Percentiles rank a stretch among this genome's conserved stretches.
Evolutionary conservation across 2,113 vertebrate genomes (phyloP).

Genomic region (Pluvianellus socialis): DNA sequence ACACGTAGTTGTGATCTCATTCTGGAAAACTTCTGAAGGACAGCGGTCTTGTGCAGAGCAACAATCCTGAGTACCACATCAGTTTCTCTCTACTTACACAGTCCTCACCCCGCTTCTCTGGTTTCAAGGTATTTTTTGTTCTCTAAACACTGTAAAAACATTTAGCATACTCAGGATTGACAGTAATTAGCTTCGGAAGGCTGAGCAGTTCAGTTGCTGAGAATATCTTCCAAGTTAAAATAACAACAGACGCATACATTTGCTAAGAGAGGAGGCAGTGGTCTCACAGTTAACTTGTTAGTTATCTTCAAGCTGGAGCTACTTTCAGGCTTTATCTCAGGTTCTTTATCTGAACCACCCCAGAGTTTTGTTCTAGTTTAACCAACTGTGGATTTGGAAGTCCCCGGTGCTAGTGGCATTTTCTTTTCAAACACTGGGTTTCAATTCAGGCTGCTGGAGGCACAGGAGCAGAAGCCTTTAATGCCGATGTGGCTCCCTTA

Average conservation of each 20-base stretch:
- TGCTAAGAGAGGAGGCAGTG: background rate
- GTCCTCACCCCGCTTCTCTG: background rate
- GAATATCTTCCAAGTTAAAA: background rate
- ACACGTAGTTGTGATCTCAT: slow-evolving; percentile 63
- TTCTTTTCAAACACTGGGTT: background rate
- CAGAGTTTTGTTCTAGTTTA: background rate
- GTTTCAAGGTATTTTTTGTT: slow-evolving; percentile 24
- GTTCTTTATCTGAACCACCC: background rate
- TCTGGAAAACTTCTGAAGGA: slow-evolving; percentile 64
- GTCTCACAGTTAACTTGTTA: background rate
- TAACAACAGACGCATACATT: background rate
- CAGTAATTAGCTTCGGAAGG: background rate
- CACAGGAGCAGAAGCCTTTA: background rate
- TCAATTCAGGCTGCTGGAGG: background rate
- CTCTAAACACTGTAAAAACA: background rate
- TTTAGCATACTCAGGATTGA: background rate
- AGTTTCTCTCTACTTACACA: background rate
- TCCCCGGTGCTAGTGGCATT: background rate
- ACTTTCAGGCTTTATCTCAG: background rate
- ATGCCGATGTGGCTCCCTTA: background rate
- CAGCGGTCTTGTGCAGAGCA: slow-evolving; percentile 8
- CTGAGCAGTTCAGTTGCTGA: background rate
- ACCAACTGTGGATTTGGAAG: background rate
- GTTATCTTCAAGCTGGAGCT: background rate
- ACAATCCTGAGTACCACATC: background rate